phyloP scores from a whole-genome alignment of 2,888 invertebrate species.

The Dinocampus coccinellae region DNA sequence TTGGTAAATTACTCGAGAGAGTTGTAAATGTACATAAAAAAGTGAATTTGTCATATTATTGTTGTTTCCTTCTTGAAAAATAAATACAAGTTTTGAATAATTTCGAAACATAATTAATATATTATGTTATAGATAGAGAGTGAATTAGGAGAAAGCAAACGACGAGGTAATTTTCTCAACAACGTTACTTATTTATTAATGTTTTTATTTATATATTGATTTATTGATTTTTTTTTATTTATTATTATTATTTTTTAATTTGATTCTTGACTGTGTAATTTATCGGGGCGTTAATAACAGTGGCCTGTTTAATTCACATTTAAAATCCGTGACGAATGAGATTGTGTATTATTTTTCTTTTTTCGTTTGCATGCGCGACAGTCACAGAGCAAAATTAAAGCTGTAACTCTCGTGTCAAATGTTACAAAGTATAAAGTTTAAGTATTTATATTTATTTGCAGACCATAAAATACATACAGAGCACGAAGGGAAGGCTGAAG shows the following conservation, averaged over 20 bases:
- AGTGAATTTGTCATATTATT: neutral
- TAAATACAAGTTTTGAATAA: too few relatives aligned
- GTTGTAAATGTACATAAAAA: neutral
- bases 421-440: constrained; percentile 63
- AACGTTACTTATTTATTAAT: constrained; percentile 7
- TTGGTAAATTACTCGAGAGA: constrained; percentile 47
- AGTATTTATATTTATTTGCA: too few relatives aligned
- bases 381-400: constrained; percentile 22
- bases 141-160: neutral
- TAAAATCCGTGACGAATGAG: constrained; percentile 28
- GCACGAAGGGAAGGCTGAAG: constrained; percentile 64
- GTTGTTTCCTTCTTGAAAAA: neutral
- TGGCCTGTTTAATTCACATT: constrained; percentile 24
- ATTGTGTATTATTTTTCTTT: constrained; percentile 10
- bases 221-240: too few relatives aligned
- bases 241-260: too few relatives aligned
- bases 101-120: neutral
- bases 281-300: constrained; percentile 28
- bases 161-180: constrained; percentile 9
- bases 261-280: too few relatives aligned
- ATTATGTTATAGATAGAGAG: neutral
- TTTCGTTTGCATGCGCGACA: neutral
- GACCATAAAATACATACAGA: constrained; percentile 70
- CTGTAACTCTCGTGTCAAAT: constrained; percentile 6
- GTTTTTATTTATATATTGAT: neutral